phyloP scores from a whole-genome alignment of 2,888 invertebrate species.

The Muschampia plurimacula region DNA sequence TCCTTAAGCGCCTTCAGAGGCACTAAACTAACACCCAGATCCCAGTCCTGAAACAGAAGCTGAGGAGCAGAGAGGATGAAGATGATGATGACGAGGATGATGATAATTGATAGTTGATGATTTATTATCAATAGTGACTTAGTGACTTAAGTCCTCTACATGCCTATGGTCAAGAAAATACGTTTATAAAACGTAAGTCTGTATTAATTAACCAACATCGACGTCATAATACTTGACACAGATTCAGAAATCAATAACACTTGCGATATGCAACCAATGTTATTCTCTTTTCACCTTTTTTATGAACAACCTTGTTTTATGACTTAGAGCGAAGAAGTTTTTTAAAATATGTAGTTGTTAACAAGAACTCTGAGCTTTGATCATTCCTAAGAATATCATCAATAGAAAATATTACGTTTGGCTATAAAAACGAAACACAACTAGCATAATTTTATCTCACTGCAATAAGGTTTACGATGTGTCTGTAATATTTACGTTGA shows the following conservation, averaged over 20 bases:
- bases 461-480: slow-evolving; percentile 1
- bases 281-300: slow-evolving; percentile 13
- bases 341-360: no score
- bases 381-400: neutral
- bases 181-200: neutral
- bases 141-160: no score
- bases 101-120: no score
- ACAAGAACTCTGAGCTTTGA: neutral
- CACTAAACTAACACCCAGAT: no score
- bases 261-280: slow-evolving; percentile 24
- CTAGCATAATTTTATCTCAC: neutral
- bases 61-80: no score
- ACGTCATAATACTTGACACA: slow-evolving; percentile 33
- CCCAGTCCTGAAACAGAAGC: no score
- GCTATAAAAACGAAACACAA: neutral
- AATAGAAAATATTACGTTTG: neutral
- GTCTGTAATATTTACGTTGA: neutral
- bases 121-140: no score
- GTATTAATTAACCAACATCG: slow-evolving; percentile 24
- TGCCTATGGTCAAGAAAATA: no score
- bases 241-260: slow-evolving; percentile 32
- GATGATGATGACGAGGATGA: no score
- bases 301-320: slow-evolving; percentile 12
- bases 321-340: neutral
- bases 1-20: no score